Base-by-base conservation (phyloP, 2,888 invertebrate genomes). In the Brachyptera putata region DNA sequence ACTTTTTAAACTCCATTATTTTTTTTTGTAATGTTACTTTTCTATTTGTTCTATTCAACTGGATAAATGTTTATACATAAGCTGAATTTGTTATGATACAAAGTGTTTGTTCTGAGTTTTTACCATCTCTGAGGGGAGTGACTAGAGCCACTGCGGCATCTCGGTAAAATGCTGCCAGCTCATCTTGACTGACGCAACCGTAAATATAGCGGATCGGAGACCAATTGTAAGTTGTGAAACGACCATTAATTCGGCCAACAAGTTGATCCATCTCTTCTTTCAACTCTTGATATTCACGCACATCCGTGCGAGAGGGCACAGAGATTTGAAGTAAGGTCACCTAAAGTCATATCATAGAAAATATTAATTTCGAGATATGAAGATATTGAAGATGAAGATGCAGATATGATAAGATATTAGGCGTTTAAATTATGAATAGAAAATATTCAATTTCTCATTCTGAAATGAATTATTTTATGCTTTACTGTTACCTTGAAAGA, bases 191-290 rank as follows among this genome's bases (percentile, higher is more conserved):
- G 1, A 93, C 87, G 71, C 90, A 91, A 9, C 92, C 93, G 71
- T 89, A 93, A 67, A 93, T 93, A 67, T 93, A 93, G 64, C 86
- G 81, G 66, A 94, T 93, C 0, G 94, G 94, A 0, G 93, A 91
- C 94, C 94, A 94, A 72, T 91, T 91, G 0, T 92, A 89, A 0
- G 92, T 93, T 0, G 92, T 91, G 69, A 93, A 93, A 60, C 87
- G 83, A 14, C 93, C 93, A 71, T 94, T 94, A 61, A 94, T 93
- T 61, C 88, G 80, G 16, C 90, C 93, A 49, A 94, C 91, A 56
- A 93, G 72, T 70, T 93, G 92, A 74, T 94, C 93, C 80, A 94
- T 89, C 73, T 92, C 91, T 68, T 93, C 89, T 70, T 94, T 94
- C 60, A 94, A 76, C 66, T 93, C 92, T 68, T 91, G 89, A 68